Percentiles rank a stretch among this genome's conserved stretches.
These are phyloP conservation scores for Ophonus ardosiacus DNA, from an alignment of 2,888 invertebrate species.

Conservation along the genomic window DNA sequence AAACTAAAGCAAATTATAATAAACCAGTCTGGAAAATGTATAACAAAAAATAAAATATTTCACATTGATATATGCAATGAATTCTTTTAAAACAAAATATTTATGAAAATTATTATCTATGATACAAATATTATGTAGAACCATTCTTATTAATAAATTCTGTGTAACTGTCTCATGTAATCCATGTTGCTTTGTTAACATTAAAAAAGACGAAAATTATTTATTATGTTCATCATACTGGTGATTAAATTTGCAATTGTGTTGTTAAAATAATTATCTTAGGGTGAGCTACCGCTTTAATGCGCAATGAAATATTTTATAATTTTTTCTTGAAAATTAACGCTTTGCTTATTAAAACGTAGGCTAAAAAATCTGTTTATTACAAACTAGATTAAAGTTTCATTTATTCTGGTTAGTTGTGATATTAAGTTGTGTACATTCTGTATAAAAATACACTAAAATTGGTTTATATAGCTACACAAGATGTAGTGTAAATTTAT, in stretches of 20 bases:
- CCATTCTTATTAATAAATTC: neutral
- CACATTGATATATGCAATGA: too few relatives aligned
- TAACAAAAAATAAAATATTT: too few relatives aligned
- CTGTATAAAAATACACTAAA: too few relatives aligned
- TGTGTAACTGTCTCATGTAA: conserved; percentile 2
- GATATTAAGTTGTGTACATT: too few relatives aligned
- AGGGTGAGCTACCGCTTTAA: neutral
- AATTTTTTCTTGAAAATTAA: conserved; percentile 1
- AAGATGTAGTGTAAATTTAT: too few relatives aligned
- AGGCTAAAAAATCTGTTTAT: neutral
- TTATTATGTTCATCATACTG: conserved; percentile 22
- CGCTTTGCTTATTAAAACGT: conserved; percentile 3
- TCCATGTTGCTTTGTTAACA: neutral
- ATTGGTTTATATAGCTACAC: too few relatives aligned
- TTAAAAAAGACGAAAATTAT: conserved; percentile 15
- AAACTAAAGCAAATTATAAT: too few relatives aligned
- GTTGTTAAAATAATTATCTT: conserved; percentile 12
- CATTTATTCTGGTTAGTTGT: neutral
- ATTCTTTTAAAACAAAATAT: too few relatives aligned
- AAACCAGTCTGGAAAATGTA: too few relatives aligned
- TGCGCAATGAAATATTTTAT: conserved; percentile 4
- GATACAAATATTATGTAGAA: neutral
- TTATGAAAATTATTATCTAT: too few relatives aligned
- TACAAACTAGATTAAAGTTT: neutral
- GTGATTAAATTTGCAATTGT: conserved; percentile 21